Evolutionary conservation across 2,797 vertebrate genomes (phyloP).

Genomic region (Pipistrellus kuhlii): DNA sequence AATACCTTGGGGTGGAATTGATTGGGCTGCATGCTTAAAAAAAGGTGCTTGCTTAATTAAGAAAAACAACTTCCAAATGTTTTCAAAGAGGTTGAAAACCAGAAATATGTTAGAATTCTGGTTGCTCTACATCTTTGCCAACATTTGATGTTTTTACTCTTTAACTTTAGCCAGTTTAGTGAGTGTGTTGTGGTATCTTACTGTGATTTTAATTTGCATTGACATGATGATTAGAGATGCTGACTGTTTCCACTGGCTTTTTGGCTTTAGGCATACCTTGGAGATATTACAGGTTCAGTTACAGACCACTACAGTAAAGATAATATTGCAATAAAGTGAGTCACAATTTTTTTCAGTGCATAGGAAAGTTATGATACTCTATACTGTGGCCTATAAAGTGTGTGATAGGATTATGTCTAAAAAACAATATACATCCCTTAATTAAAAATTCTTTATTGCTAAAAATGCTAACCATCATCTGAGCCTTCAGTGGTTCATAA

Average conservation of each 20-base stretch:
- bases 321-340: background rate
- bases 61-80: background rate
- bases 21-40: background rate
- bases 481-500: background rate
- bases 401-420: background rate
- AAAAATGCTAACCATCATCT: background rate
- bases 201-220: slow-evolving; percentile 34
- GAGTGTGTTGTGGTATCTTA: background rate
- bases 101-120: slow-evolving; percentile 12
- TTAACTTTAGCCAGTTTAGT: slow-evolving; percentile 48
- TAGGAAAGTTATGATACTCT: background rate
- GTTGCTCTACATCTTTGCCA: background rate
- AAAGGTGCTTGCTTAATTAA: background rate
- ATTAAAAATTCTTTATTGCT: background rate
- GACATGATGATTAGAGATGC: slow-evolving; percentile 2
- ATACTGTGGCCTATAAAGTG: background rate
- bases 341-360: background rate
- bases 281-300: background rate
- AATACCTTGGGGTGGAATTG: slow-evolving; percentile 33
- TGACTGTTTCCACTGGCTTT: slow-evolving; percentile 30
- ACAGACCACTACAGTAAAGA: background rate
- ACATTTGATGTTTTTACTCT: slow-evolving; percentile 31
- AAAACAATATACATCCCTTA: background rate
- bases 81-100: slow-evolving; percentile 1
- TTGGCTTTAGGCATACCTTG: background rate